phyloP scores from a whole-genome alignment of 37 sponge, comb jelly and placozoan species.

The Amphimedon queenslandica region DNA sequence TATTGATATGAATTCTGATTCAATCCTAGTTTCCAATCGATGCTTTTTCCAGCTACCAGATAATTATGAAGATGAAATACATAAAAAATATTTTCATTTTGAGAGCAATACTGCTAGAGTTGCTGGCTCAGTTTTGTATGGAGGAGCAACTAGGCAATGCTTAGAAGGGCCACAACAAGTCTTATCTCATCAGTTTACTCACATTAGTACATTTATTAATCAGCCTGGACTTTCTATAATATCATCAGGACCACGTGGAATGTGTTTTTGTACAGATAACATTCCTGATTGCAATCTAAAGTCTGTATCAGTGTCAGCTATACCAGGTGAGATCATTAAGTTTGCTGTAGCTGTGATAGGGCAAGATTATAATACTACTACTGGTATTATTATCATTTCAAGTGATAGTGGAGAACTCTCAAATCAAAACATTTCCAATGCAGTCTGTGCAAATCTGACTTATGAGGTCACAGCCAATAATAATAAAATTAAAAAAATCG shows the following conservation, averaged over 20 bases:
- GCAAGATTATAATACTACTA: not conserved
- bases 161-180: too few species aligned
- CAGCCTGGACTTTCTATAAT: not conserved
- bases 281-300: not conserved
- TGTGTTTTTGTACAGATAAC: constrained; percentile 12
- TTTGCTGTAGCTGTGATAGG: not conserved
- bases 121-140: not conserved
- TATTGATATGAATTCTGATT: too few species aligned
- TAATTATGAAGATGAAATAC: not conserved
- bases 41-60: not conserved
- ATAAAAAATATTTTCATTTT: not conserved
- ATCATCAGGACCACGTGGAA: constrained; percentile 15
- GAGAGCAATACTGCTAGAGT: not conserved
- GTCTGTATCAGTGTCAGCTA: not conserved
- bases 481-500: not conserved
- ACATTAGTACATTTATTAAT: not conserved
- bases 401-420: too few species aligned
- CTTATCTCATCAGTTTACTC: not conserved
- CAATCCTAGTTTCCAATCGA: not conserved
- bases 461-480: not conserved
- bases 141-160: not conserved
- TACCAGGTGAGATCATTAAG: not conserved
- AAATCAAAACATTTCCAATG: not conserved
- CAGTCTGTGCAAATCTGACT: not conserved
- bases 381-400: not conserved